Conservation (phyloP, 1,140 invertebrate species). For the Drosophila chauvacae region DNA sequence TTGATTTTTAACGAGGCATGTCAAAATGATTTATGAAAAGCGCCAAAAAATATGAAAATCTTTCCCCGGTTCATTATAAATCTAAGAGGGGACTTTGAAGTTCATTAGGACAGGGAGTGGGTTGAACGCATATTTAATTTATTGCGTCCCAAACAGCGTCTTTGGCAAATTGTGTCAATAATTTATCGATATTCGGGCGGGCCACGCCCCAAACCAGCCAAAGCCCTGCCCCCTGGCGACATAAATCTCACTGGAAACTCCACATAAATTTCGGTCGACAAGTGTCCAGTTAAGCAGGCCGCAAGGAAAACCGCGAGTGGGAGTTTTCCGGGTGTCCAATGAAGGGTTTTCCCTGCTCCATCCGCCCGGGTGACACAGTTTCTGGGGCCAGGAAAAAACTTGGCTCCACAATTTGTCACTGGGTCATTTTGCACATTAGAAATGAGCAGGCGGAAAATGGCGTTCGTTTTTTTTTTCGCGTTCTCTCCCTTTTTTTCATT, state of each 20-base stretch:
- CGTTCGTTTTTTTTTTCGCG: background rate
- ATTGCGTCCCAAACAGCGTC: slow-evolving; percentile 20
- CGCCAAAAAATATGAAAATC: background rate
- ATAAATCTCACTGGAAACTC: slow-evolving; percentile 54
- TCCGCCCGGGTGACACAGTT: slow-evolving; percentile 7
- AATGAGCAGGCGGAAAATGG: slow-evolving; percentile 21
- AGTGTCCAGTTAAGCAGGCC: slow-evolving; percentile 62
- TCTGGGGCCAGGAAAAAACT: slow-evolving; percentile 27
- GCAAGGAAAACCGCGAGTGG: slow-evolving; percentile 46
- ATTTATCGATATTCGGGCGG: slow-evolving; percentile 58
- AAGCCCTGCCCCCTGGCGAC: slow-evolving; percentile 1
- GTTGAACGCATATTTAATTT: slow-evolving; percentile 44
- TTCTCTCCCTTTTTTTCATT: slow-evolving; percentile 5
- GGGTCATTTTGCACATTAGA: slow-evolving; percentile 71
- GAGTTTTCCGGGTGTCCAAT: slow-evolving; percentile 13
- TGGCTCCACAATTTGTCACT: slow-evolving; percentile 72
- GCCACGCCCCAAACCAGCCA: slow-evolving; percentile 11
- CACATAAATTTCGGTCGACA: slow-evolving; percentile 62
- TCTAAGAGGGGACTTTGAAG: slow-evolving; percentile 13
- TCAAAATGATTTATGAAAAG: slow-evolving; percentile 20
- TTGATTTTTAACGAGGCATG: slow-evolving; percentile 61
- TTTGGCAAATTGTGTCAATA: slow-evolving; percentile 58
- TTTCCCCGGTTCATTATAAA: slow-evolving; percentile 20
- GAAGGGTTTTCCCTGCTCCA: background rate
- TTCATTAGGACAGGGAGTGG: slow-evolving; percentile 42